Evolutionary conservation across 2,888 invertebrate species (phyloP).

Genomic region (Phalangium opilio): DNA sequence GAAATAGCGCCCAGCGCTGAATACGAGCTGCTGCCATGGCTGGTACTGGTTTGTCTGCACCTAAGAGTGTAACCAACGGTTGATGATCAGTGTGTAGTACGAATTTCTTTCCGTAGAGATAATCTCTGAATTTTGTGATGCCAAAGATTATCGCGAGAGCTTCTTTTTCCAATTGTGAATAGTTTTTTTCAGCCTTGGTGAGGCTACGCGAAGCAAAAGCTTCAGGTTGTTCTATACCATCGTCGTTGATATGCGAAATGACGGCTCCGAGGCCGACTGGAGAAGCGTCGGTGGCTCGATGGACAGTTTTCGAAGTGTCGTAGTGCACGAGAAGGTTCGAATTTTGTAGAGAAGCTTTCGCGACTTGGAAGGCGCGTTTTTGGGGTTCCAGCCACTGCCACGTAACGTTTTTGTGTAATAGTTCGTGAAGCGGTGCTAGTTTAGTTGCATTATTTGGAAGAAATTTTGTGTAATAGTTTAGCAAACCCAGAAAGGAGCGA

Average conservation of each 20-base stretch:
- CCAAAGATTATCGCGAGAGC: conserved; percentile 26
- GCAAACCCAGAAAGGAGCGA: too few relatives aligned
- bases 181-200: conserved; percentile 24
- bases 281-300: too few relatives aligned
- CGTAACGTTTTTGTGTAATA: too few relatives aligned
- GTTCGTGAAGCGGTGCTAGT: too few relatives aligned
- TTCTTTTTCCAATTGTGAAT: conserved; percentile 30
- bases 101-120: conserved; percentile 27
- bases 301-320: too few relatives aligned
- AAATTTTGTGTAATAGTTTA: too few relatives aligned
- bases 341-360: too few relatives aligned
- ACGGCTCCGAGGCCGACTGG: too few relatives aligned
- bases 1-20: conserved; percentile 24
- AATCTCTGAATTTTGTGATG: conserved; percentile 25
- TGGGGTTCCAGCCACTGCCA: too few relatives aligned
- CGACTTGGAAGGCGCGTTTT: too few relatives aligned
- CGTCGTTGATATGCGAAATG: conserved; percentile 25
- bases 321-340: too few relatives aligned
- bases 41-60: conserved; percentile 24
- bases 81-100: conserved; percentile 27
- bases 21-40: conserved; percentile 24
- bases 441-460: too few relatives aligned
- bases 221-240: conserved; percentile 30
- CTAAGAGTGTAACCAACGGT: conserved; percentile 28
- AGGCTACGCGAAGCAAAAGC: conserved; percentile 29